Conservation (phyloP, 2,113 vertebrate genomes). For the Labrus mixtus region DNA sequence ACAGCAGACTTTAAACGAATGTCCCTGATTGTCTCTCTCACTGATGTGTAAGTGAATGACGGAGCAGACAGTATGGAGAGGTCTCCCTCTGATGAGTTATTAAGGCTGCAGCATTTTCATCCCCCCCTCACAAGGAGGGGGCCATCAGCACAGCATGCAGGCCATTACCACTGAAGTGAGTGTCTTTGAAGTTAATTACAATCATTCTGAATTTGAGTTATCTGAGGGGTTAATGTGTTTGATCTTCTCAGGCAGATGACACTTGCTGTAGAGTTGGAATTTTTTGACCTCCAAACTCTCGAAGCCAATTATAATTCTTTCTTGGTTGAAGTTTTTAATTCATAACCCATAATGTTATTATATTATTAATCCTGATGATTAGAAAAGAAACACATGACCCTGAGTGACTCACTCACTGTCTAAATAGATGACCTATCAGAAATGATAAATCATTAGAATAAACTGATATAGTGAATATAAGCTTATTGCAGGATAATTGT, state of each 20-base stretch:
- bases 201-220: conserved; percentile 45
- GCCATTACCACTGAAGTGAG: conserved; percentile 35
- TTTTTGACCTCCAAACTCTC: neutral
- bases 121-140: conserved; percentile 39
- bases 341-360: neutral
- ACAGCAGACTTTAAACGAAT: conserved; percentile 47
- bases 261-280: neutral
- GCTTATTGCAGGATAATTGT: too few species aligned
- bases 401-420: too few species aligned
- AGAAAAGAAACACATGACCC: too few species aligned
- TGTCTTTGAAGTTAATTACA: conserved; percentile 60
- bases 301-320: neutral
- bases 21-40: conserved; percentile 49
- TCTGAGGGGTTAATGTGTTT: conserved; percentile 39
- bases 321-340: neutral
- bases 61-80: conserved; percentile 29
- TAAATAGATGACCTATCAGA: too few species aligned
- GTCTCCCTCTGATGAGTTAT: conserved; percentile 54
- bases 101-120: conserved; percentile 49
- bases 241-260: conserved; percentile 29
- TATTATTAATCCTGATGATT: too few species aligned
- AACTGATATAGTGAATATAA: too few species aligned
- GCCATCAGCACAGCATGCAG: conserved; percentile 37
- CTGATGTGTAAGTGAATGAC: conserved; percentile 48
- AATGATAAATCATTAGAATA: too few species aligned